Conservation (phyloP, 2,113 vertebrate genomes). For the Salvelinus fontinalis region DNA sequence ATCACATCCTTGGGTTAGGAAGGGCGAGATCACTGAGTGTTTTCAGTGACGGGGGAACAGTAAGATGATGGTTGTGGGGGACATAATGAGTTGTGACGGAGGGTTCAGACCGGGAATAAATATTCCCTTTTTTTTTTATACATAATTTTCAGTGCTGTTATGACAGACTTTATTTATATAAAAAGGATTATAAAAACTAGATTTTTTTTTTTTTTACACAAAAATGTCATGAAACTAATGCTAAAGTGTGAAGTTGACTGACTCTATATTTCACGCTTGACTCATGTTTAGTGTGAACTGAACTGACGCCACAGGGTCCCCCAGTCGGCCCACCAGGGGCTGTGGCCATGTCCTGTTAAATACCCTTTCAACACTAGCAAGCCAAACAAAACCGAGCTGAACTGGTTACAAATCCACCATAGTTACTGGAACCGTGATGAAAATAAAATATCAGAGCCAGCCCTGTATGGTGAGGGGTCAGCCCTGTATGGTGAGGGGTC, state of each 20-base stretch:
- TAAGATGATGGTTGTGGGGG: slow-evolving; percentile 68
- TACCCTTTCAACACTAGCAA: too few relatives aligned
- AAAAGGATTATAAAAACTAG: slow-evolving; percentile 99
- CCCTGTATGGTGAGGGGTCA: too few relatives aligned
- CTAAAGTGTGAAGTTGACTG: slow-evolving; percentile 75
- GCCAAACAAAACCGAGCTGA: too few relatives aligned
- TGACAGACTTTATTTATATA: slow-evolving; percentile 86
- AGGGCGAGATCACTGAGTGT: slow-evolving; percentile 77
- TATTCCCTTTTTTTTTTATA: slow-evolving; percentile 53
- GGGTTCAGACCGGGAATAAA: slow-evolving; percentile 70
- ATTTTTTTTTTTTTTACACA: slow-evolving; percentile 80
- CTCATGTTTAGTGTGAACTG: too few relatives aligned
- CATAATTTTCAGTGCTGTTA: slow-evolving; percentile 79
- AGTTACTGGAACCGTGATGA: too few relatives aligned
- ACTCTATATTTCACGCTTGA: slow-evolving; percentile 61
- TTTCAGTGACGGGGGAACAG: slow-evolving; percentile 77
- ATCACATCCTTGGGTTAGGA: slow-evolving; percentile 52
- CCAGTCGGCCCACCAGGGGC: slow-evolving; percentile 40
- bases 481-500: too few relatives aligned
- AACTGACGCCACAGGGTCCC: slow-evolving; percentile 27
- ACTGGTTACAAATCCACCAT: too few relatives aligned
- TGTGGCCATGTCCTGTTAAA: slow-evolving; percentile 49
- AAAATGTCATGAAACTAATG: slow-evolving; percentile 83
- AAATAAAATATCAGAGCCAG: too few relatives aligned
- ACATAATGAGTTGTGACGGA: slow-evolving; percentile 73